Evolutionary conservation across 2,797 vertebrate genomes (phyloP).

Genomic region (Centroberyx gerrardi): DNA sequence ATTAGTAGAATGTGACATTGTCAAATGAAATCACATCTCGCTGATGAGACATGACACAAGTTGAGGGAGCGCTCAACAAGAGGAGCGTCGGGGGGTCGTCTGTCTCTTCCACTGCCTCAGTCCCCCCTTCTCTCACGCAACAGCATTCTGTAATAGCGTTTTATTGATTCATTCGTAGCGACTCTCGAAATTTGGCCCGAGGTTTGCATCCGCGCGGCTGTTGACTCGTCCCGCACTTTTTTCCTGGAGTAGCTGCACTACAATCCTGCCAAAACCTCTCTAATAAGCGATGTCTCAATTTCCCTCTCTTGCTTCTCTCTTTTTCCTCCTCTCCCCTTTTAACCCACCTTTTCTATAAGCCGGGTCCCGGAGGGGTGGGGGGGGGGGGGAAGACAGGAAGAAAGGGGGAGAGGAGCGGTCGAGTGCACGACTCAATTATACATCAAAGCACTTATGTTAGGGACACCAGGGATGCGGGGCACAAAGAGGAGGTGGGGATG

Average conservation of each 20-base stretch:
- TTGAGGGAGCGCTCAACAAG: slow-evolving; percentile 41
- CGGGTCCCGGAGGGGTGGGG: slow-evolving; percentile 13
- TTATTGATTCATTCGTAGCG: slow-evolving; percentile 50
- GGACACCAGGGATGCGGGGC: slow-evolving; percentile 36
- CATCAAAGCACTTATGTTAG: slow-evolving; percentile 76
- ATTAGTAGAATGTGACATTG: slow-evolving; percentile 57
- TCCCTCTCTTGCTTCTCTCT: slow-evolving; percentile 13
- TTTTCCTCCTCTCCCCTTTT: slow-evolving; percentile 32
- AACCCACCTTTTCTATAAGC: slow-evolving; percentile 52
- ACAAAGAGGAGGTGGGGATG: slow-evolving; percentile 6
- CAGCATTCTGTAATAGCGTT: slow-evolving; percentile 31
- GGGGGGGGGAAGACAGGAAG: slow-evolving; percentile 27
- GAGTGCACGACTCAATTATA: slow-evolving; percentile 78
- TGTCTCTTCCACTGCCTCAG: slow-evolving; percentile 31
- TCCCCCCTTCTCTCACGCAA: slow-evolving; percentile 28
- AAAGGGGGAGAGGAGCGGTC: slow-evolving; percentile 36
- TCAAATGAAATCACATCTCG: slow-evolving; percentile 66
- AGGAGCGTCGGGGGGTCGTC: slow-evolving; percentile 26
- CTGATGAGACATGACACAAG: slow-evolving; percentile 61
- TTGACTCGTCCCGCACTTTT: slow-evolving; percentile 9
- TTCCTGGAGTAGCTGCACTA: slow-evolving; percentile 22
- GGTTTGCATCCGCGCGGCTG: slow-evolving; percentile 41
- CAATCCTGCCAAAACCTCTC: slow-evolving; percentile 25
- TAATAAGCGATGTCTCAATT: slow-evolving; percentile 28
- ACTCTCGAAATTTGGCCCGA: slow-evolving; percentile 16